Conservation (phyloP, 2,113 vertebrate species). For the Heterotis niloticus region DNA sequence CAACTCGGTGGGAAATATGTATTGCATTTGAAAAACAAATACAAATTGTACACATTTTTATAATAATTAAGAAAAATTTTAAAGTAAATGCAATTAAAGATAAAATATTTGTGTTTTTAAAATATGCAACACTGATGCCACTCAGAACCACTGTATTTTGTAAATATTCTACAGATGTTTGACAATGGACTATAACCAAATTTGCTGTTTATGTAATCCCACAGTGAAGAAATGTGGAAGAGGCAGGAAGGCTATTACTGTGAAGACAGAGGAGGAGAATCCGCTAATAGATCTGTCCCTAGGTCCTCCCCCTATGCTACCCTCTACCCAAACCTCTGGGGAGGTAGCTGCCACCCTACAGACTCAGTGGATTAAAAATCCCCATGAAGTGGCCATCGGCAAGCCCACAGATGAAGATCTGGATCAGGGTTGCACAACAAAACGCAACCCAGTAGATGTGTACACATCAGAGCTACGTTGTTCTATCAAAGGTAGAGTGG, state of each 20-base stretch:
- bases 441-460: background rate
- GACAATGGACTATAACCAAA: background rate
- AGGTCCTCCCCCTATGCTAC: background rate
- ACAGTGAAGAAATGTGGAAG: slow-evolving; percentile 38
- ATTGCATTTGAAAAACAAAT: too few relatives aligned
- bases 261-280: slow-evolving; percentile 12
- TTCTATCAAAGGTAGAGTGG: slow-evolving; percentile 33
- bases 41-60: too few relatives aligned
- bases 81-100: too few relatives aligned
- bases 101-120: too few relatives aligned
- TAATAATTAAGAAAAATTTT: too few relatives aligned
- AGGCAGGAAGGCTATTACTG: slow-evolving; percentile 1
- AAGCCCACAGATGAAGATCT: background rate
- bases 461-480: background rate
- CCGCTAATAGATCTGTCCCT: background rate
- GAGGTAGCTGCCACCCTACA: background rate
- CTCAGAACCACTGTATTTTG: too few relatives aligned
- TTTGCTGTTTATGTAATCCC: background rate
- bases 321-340: background rate
- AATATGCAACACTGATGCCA: too few relatives aligned
- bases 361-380: background rate
- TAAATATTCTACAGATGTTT: too few relatives aligned
- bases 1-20: too few relatives aligned
- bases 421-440: background rate
- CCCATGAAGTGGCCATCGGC: background rate